Base-by-base conservation (phyloP, 2,888 invertebrate genomes). In the Synanthedon tipuliformis region DNA sequence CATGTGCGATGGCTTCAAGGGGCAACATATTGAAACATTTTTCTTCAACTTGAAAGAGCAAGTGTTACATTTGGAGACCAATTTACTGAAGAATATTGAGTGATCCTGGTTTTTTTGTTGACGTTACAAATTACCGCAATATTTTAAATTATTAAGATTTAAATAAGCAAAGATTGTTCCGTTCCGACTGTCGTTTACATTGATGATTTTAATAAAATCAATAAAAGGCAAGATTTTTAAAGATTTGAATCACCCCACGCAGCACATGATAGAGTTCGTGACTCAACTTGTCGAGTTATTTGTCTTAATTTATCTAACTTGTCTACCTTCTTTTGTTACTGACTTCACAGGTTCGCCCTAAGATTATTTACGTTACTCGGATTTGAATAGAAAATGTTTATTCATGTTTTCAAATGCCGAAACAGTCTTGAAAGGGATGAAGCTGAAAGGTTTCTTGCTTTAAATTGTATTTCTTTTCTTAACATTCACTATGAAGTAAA, bases 231-330 rank as follows among this genome's bases (percentile, higher is more conserved):
- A 34, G 8, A 34, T 34, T 34, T 3, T 34, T 34, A 8, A 34
- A 34, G 2, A 7, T 8, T 34, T 34, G 1, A 34, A 2, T 34
- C 34, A 34, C 3, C 34, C 27, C 34, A 2, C 5, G 27, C 5
- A 34, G 34, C 34, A 34, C 34, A 50, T 50, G 40, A 50, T 40
- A 34, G 27, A 50, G 50, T 34, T 23, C 16, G 18, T 49, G 12
- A 12, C 3, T 16, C 18, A 18, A 34, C 8, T 18, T 18, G 11
- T 41, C 52, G 45, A n/a, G 54, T 52, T 53, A 58, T 56, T 56
- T 55, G 55, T 58, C 56, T 56, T 50, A 58, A 55, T 58, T 56
- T 58, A 53, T 58, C 58, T 18, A 16, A 12, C 50, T 50, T 50
- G 34, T 50, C 50, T 50, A 34, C 50, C 50, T 27, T 50, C 50